These are phyloP conservation scores for Spea hammondii DNA, from an alignment of 2,797 vertebrate genomes.

Conservation along the genomic window DNA sequence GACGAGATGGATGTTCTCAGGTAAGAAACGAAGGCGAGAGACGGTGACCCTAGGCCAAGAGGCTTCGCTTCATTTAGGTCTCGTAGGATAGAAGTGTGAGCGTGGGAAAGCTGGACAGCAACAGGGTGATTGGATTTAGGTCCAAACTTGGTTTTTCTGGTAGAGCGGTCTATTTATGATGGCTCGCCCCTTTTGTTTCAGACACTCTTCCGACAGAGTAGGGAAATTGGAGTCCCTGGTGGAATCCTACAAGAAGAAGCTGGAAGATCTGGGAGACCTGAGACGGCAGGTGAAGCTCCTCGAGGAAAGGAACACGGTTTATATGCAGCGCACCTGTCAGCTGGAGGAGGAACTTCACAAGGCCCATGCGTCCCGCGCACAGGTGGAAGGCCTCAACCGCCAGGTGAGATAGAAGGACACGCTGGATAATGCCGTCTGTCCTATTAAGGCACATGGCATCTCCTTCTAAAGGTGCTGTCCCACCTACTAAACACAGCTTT, in stretches of 20 bases:
- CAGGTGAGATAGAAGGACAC: constrained; percentile 69
- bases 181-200: constrained; percentile 52
- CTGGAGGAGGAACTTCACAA: constrained; percentile 87
- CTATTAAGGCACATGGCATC: not conserved
- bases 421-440: no score
- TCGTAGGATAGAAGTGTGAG: not conserved
- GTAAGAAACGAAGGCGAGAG: constrained; percentile 57
- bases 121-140: no score
- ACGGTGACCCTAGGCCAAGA: no score
- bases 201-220: constrained; percentile 85
- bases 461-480: not conserved
- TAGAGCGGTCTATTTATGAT: no score
- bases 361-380: constrained; percentile 74
- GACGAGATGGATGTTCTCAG: constrained; percentile 91
- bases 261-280: constrained; percentile 86
- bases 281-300: constrained; percentile 86
- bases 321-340: constrained; percentile 87
- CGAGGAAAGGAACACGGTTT: constrained; percentile 84
- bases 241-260: constrained; percentile 81
- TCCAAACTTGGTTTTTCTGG: no score
- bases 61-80: not conserved
- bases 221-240: constrained; percentile 82
- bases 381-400: constrained; percentile 82
- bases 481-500: no score
- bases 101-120: not conserved